Percentiles rank a stretch among this genome's conserved stretches.
These are phyloP conservation scores for Drosophila subsilvestris DNA, from an alignment of 2,888 invertebrate species.

Conservation along the genomic window DNA sequence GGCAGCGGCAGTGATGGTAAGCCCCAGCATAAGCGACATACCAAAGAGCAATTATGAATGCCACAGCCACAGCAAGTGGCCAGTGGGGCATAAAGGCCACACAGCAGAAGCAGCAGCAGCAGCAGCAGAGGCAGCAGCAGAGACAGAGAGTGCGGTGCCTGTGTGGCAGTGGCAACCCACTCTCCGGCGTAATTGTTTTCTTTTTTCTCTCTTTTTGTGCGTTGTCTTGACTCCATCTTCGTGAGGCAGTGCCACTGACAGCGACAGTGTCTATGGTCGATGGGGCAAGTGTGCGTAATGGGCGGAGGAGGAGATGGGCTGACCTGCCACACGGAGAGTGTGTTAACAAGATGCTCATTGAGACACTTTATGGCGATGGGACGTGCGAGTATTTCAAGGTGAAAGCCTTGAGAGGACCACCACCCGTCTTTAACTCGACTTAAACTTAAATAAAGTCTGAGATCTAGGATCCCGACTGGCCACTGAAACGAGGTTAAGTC, in stretches of 20 bases:
- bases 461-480: background rate
- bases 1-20: background rate
- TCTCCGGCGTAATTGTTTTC: conserved; percentile 25
- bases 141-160: too few species aligned
- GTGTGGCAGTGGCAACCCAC: background rate
- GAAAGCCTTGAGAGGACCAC: background rate
- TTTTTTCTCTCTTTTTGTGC: conserved; percentile 25
- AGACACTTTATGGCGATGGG: conserved; percentile 57
- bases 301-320: conserved; percentile 36
- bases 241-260: conserved; percentile 4
- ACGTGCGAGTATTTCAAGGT: background rate
- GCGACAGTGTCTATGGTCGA: conserved; percentile 4
- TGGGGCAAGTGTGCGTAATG: conserved; percentile 44
- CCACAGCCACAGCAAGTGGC: conserved; percentile 31
- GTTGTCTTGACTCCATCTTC: conserved; percentile 45
- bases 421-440: background rate
- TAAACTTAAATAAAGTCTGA: background rate
- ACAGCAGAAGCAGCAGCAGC: conserved; percentile 6
- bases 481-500: background rate
- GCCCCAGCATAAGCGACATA: conserved; percentile 37
- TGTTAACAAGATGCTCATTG: conserved; percentile 73
- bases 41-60: conserved; percentile 68
- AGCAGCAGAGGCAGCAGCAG: conserved; percentile 1
- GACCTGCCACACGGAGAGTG: conserved; percentile 44
- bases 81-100: conserved; percentile 10